Conservation (phyloP, 2,113 vertebrate genomes). For the Etheostoma spectabile region DNA sequence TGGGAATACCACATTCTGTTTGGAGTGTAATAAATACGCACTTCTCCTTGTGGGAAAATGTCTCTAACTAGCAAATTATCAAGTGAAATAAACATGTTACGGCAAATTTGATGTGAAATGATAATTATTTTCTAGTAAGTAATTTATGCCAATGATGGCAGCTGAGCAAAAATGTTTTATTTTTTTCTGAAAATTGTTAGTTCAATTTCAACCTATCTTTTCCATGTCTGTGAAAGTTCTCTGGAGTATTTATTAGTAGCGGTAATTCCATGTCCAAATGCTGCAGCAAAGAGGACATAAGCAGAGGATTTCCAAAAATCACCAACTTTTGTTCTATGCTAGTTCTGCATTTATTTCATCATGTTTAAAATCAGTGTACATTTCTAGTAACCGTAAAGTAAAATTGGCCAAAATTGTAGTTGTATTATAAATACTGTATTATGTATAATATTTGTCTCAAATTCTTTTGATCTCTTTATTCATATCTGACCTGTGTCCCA, state of each 20-base stretch:
- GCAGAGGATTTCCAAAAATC: background rate
- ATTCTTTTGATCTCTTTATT: background rate
- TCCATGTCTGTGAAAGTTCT: conserved; percentile 3
- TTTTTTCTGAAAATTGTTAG: conserved; percentile 1
- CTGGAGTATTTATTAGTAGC: conserved; percentile 10
- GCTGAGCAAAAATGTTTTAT: background rate
- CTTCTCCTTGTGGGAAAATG: background rate
- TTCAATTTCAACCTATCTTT: background rate
- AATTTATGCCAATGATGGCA: conserved; percentile 1
- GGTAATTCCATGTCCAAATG: background rate
- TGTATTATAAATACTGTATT: background rate
- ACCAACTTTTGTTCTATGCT: background rate
- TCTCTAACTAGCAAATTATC: background rate
- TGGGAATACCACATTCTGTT: background rate
- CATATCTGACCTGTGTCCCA: conserved; percentile 52
- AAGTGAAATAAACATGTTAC: background rate
- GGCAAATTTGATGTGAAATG: background rate
- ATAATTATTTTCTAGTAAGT: background rate
- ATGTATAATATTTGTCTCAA: background rate
- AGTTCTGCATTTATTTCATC: background rate
- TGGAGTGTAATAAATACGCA: background rate
- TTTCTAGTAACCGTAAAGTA: background rate
- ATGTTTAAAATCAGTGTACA: background rate
- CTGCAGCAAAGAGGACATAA: background rate
- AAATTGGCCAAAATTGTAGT: background rate